Percentiles rank a stretch among this genome's conserved stretches.
Evolutionary conservation across 1,140 invertebrate genomes (phyloP).

Genomic region (Diachasmimorpha longicaudata): DNA sequence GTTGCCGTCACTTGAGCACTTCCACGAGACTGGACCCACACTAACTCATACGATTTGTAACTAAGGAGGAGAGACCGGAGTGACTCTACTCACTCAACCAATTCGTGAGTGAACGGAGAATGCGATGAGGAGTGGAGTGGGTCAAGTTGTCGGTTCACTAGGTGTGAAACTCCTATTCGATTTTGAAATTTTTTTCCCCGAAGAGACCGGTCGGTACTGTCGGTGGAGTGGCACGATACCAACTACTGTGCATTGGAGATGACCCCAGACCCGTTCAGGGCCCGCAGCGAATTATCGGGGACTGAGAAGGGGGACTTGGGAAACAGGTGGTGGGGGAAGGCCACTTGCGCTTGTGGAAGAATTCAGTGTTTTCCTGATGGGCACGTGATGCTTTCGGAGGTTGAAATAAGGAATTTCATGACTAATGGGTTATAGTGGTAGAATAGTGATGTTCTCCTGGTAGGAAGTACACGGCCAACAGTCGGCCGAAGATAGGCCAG

Average conservation of each 20-base stretch:
- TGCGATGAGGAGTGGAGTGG: neutral
- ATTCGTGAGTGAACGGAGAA: neutral
- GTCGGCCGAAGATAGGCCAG: no score
- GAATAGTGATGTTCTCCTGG: neutral
- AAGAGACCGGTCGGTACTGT: neutral
- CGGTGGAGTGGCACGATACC: neutral
- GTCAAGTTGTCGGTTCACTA: neutral
- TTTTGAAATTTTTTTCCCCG: no score
- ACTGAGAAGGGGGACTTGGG: neutral
- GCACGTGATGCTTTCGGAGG: neutral
- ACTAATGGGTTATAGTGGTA: neutral
- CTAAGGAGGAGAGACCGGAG: neutral
- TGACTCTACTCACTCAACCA: neutral
- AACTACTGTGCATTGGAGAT: conserved; percentile 38
- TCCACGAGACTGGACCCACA: neutral
- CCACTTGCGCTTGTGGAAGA: neutral
- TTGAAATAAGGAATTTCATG: neutral
- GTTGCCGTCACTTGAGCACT: neutral
- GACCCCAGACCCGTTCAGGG: conserved; percentile 49
- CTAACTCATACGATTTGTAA: conserved; percentile 2
- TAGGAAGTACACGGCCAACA: no score
- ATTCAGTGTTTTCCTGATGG: neutral
- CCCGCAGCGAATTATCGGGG: conserved; percentile 39
- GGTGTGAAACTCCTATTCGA: neutral
- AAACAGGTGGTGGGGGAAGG: neutral